Evolutionary conservation across 2,797 vertebrate species (phyloP), one percentile per base, ranked within the genome.

Genomic region (Lophotriccus pileatus): DNA sequence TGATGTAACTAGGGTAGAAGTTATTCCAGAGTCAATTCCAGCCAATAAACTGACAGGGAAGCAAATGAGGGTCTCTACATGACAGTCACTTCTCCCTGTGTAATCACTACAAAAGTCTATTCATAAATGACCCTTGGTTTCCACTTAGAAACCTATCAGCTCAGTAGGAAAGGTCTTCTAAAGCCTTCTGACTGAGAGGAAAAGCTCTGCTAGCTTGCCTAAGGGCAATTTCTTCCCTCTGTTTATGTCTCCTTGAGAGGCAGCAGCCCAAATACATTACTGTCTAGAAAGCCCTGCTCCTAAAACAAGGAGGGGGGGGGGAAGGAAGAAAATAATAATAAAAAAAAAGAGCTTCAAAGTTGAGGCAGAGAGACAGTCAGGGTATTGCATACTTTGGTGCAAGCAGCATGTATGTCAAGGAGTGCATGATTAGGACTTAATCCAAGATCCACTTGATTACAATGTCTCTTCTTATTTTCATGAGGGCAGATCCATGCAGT

Each of bases 141-240:
- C 73, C 66, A 69, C 91, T 93, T 91, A 90, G 89, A 91, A 89
- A 11, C 76, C 76, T 19, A 63, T 88, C 79, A 84, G 52, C 76
- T 90, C 87, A 49, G 87, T 72, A 63, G 87, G 89, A 91, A 93
- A 75, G 41, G 21, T 67, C 75, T 83, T 77, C 56, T 55, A 90
- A 94, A 93, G 20, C 24, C 87, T 73, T 83, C 79, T 88, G 68
- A 64, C 62, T 89, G 6, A 9, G 89, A 55, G 36, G 67, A 87
- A 91, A 78, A 43, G 19, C 56, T 78, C 60, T 85, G 9, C 28
- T 72, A 28, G 66, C 73, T 93, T 14, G 41, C 66, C 76, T 63
- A 32, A 93, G 62, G 82, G 55, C 24, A 78, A 73, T 73, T 93
- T 81, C n/a, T 78, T 69, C 50, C 43, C 55, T 81, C 59, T 79